Evolutionary conservation across 2,113 vertebrate genomes (phyloP).

Genomic region (Hippolais icterina): DNA sequence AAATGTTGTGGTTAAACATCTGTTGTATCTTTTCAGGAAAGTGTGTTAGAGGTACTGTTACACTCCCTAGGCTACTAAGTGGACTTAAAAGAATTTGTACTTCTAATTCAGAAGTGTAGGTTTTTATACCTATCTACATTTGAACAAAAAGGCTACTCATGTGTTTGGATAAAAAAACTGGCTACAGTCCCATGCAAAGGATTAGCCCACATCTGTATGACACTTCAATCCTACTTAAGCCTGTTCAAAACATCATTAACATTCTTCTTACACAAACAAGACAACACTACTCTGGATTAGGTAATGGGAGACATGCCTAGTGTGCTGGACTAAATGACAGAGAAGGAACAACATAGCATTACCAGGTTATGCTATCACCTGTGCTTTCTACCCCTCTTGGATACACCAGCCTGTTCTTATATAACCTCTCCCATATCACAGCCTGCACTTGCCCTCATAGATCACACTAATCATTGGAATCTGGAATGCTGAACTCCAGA

Average conservation of each 20-base stretch:
- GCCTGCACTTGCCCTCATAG: not conserved
- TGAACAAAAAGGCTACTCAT: not conserved
- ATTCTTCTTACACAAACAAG: constrained; percentile 8
- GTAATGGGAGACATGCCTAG: not conserved
- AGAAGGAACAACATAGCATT: not conserved
- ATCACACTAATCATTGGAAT: not conserved
- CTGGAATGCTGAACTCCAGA: not conserved
- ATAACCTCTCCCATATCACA: not conserved
- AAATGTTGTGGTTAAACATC: not conserved
- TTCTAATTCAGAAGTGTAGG: not conserved
- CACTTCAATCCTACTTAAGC: constrained; percentile 2
- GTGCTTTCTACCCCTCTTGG: not conserved
- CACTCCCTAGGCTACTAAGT: not conserved
- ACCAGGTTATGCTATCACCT: not conserved
- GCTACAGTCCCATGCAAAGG: not conserved
- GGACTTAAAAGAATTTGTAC: not conserved
- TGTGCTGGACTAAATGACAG: not conserved
- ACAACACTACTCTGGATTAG: not conserved
- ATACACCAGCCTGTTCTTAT: not conserved
- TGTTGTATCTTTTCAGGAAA: not conserved
- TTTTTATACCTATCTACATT: not conserved
- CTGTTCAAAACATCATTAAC: constrained; percentile 12
- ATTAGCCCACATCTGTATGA: not conserved
- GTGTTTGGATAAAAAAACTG: not conserved
- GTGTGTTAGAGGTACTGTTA: not conserved